Evolutionary conservation across 2,888 invertebrate species (phyloP).

Genomic region (Thereva nobilitata): DNA sequence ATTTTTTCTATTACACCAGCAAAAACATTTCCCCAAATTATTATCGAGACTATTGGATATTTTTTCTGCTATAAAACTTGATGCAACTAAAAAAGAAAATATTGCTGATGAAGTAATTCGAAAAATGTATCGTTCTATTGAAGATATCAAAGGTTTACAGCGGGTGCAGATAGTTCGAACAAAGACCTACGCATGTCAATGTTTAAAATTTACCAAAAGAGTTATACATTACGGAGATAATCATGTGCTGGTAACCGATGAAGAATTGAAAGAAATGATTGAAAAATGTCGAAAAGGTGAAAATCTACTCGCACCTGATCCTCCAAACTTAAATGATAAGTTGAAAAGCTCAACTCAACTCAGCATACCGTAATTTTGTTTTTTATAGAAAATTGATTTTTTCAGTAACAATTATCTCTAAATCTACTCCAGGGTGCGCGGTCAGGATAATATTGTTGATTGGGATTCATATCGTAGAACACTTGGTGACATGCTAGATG

Average conservation of each 20-base stretch:
- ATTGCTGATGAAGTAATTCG: constrained; percentile 9
- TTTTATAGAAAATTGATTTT: neutral
- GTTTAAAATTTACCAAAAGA: neutral
- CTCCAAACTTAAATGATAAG: neutral
- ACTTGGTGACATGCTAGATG: constrained; percentile 37
- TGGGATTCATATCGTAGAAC: constrained; percentile 39
- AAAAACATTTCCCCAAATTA: too few species aligned
- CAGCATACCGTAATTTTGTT: constrained; percentile 10
- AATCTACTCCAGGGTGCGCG: neutral
- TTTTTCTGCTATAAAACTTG: too few species aligned
- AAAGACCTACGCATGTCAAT: constrained; percentile 12
- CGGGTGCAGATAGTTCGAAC: constrained; percentile 31
- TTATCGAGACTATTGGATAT: too few species aligned
- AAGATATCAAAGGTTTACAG: constrained; percentile 36
- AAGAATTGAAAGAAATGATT: constrained; percentile 31
- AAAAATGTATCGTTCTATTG: constrained; percentile 41
- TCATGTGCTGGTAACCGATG: constrained; percentile 28
- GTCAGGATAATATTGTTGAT: constrained; percentile 26
- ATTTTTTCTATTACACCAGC: too few species aligned
- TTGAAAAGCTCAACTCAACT: neutral
- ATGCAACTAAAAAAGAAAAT: too few species aligned
- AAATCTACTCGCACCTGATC: constrained; percentile 34
- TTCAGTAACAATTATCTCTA: neutral
- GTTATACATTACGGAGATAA: constrained; percentile 38
- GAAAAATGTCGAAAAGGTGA: constrained; percentile 32